These are phyloP conservation scores for Tadarida brasiliensis DNA, from an alignment of 2,797 vertebrate species.

Conservation along the genomic window DNA sequence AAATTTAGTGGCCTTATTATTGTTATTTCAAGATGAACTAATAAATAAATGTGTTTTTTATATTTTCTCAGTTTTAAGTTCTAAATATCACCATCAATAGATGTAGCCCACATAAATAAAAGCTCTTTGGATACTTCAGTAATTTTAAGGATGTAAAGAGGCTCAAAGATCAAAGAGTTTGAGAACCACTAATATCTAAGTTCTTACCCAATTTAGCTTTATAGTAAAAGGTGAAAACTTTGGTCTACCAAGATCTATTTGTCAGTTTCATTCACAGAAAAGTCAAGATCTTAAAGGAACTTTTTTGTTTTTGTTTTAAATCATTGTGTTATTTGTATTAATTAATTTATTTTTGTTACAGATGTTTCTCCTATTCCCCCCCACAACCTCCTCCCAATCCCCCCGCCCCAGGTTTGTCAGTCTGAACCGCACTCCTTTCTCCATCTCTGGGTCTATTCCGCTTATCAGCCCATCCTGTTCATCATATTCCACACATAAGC, in stretches of 20 bases:
- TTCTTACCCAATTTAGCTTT: neutral
- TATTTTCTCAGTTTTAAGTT: neutral
- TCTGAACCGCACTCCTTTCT: too few relatives aligned
- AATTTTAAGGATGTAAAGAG: neutral
- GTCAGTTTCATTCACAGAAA: neutral
- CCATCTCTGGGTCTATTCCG: too few relatives aligned
- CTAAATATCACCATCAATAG: neutral
- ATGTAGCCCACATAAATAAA: neutral
- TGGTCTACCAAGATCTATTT: neutral
- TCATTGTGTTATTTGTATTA: too few relatives aligned
- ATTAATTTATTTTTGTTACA: too few relatives aligned
- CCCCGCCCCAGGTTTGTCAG: too few relatives aligned
- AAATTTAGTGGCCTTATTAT: neutral
- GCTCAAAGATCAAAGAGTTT: neutral
- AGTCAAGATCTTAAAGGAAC: neutral
- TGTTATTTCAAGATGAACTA: constrained; percentile 25
- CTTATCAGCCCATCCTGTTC: too few relatives aligned
- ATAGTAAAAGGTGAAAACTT: neutral
- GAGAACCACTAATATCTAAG: neutral
- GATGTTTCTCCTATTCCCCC: too few relatives aligned
- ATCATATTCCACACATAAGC: too few relatives aligned
- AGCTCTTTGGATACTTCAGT: neutral
- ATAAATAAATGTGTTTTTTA: neutral
- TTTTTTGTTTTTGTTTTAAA: too few relatives aligned
- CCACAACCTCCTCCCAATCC: too few relatives aligned